Conservation (phyloP, 2,888 invertebrate species). For the Zhengitettix transpicula region DNA sequence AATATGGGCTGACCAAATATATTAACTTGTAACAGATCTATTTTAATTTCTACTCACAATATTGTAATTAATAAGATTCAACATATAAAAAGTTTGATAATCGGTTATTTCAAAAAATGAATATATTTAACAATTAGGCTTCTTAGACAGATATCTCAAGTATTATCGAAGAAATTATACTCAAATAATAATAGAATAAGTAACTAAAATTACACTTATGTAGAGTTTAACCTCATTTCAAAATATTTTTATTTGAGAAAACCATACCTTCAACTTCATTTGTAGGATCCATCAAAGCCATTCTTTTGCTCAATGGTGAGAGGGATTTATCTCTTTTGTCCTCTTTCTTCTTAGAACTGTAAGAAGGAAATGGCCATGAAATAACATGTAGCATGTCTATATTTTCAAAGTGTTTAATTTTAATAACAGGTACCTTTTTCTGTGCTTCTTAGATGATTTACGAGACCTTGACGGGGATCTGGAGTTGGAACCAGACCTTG, state of each 20-base stretch:
- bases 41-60: too few relatives aligned
- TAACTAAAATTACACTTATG: too few relatives aligned
- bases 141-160: too few relatives aligned
- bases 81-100: too few relatives aligned
- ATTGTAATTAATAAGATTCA: too few relatives aligned
- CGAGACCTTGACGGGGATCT: conserved; percentile 11
- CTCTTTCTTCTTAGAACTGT: conserved; percentile 28
- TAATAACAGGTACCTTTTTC: conserved; percentile 11
- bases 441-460: conserved; percentile 14
- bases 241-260: background rate
- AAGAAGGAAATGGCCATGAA: background rate
- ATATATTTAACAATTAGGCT: too few relatives aligned
- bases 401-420: background rate
- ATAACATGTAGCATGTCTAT: background rate
- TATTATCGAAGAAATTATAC: too few relatives aligned
- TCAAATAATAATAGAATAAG: too few relatives aligned
- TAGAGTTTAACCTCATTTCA: too few relatives aligned
- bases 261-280: conserved; percentile 23
- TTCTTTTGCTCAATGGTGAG: conserved; percentile 67
- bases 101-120: too few relatives aligned
- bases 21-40: too few relatives aligned
- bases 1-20: too few relatives aligned
- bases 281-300: conserved; percentile 52
- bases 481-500: conserved; percentile 18
- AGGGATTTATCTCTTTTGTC: conserved; percentile 49